Percentiles rank a stretch among this genome's conserved stretches.
phyloP scores from a whole-genome alignment of 2,888 invertebrate species.

The Calephelis perditalis region DNA sequence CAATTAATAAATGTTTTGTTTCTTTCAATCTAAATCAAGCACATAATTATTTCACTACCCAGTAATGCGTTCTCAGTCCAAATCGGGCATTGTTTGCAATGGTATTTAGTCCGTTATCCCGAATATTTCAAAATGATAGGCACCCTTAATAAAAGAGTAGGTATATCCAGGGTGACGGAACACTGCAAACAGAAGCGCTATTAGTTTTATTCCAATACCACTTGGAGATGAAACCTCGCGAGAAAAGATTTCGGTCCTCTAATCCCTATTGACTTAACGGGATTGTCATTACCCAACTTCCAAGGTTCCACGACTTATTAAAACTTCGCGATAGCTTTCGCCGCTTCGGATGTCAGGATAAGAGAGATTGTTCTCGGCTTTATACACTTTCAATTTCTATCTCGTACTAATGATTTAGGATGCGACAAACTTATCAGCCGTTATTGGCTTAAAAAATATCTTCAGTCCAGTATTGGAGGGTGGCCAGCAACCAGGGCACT shows the following conservation, averaged over 20 bases:
- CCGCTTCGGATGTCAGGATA: constrained; percentile 13
- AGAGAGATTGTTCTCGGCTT: constrained; percentile 3
- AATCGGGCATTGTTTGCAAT: too few species aligned
- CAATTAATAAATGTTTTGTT: too few species aligned
- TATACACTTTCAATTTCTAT: neutral
- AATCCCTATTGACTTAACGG: constrained; percentile 16
- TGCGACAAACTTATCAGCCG: neutral
- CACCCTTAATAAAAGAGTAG: constrained; percentile 28
- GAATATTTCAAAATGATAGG: constrained; percentile 15
- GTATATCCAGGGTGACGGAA: constrained; percentile 31
- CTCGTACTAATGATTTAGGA: constrained; percentile 8
- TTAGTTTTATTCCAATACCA: constrained; percentile 30
- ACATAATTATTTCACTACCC: too few species aligned
- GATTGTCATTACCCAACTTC: constrained; percentile 27
- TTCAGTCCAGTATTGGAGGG: too few species aligned
- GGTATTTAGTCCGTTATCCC: neutral
- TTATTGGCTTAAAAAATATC: too few species aligned
- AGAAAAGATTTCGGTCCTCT: constrained; percentile 17
- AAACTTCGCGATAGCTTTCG: constrained; percentile 26
- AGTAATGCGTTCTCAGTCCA: too few species aligned
- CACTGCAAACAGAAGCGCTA: constrained; percentile 30
- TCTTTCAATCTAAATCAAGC: too few species aligned
- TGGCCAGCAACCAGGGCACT: too few species aligned
- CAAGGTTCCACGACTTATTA: constrained; percentile 29
- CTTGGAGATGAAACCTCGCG: constrained; percentile 13